Percentiles rank a stretch among this genome's conserved stretches.
These are phyloP conservation scores for Cyprichromis sp. DNA, from an alignment of 2,113 vertebrate genomes.

Conservation along the genomic window DNA sequence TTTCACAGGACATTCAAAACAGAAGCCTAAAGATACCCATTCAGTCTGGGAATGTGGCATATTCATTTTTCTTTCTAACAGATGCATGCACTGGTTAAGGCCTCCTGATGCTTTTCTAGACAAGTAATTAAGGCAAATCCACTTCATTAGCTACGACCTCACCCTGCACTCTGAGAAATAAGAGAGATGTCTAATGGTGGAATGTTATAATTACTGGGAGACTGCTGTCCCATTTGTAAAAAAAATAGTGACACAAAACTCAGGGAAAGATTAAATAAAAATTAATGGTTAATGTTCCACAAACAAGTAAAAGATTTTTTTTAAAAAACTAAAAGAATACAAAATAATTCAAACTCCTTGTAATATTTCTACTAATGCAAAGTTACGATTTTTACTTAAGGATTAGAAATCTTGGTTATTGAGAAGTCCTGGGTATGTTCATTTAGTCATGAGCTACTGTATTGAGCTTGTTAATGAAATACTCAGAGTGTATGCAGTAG, in stretches of 20 bases:
- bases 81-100: slow-evolving; percentile 29
- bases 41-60: slow-evolving; percentile 45
- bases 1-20: slow-evolving; percentile 44
- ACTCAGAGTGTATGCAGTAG: neutral
- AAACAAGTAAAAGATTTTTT: neutral
- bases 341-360: neutral
- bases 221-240: neutral
- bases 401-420: neutral
- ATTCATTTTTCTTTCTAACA: slow-evolving; percentile 60
- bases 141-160: slow-evolving; percentile 61
- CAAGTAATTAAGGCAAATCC: slow-evolving; percentile 62
- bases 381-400: neutral
- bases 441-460: neutral
- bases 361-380: neutral
- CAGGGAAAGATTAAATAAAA: neutral
- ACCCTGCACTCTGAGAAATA: slow-evolving; percentile 31
- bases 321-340: accelerated
- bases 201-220: slow-evolving; percentile 19
- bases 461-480: neutral
- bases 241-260: neutral
- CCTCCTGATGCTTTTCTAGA: slow-evolving; percentile 47
- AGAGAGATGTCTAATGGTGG: slow-evolving; percentile 22
- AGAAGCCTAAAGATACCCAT: slow-evolving; percentile 34
- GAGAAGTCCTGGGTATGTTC: neutral
- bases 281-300: neutral